A percentile compares a stretch with the other conserved stretches of the same genome.
phyloP scores from a whole-genome alignment of 2,797 vertebrate genomes.

The Tapera naevia region DNA sequence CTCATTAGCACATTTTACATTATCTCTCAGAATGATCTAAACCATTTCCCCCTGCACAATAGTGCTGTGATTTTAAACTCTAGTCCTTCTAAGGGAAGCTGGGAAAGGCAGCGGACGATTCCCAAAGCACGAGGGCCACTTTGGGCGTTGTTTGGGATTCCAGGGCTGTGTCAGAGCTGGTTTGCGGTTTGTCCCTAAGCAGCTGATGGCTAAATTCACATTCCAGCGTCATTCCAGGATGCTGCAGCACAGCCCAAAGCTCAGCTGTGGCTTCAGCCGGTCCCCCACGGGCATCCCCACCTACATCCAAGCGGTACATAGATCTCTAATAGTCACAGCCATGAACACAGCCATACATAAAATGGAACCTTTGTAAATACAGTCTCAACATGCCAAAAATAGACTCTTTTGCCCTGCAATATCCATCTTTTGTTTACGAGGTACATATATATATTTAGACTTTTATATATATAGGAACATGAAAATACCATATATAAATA shows the following conservation, averaged over 20 bases:
- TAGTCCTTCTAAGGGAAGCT: not conserved
- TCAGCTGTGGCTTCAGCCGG: not conserved
- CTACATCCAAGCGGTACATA: not conserved
- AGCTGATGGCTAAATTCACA: slow-evolving; percentile 23
- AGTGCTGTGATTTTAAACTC: not conserved
- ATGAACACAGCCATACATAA: not conserved
- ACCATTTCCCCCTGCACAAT: not conserved
- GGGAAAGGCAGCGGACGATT: not conserved
- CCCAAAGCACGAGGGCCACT: not conserved
- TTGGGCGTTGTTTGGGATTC: not conserved
- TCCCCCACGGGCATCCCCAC: not conserved
- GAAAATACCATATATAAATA: slow-evolving; percentile 58
- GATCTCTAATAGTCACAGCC: not conserved
- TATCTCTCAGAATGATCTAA: not conserved
- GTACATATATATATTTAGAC: slow-evolving; percentile 1
- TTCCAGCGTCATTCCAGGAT: not conserved
- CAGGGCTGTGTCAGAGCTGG: slow-evolving; percentile 35
- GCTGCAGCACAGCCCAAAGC: not conserved
- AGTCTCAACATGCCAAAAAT: slow-evolving; percentile 61
- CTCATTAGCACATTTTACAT: not conserved
- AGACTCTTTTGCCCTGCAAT: slow-evolving; percentile 50
- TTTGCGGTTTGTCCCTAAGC: slow-evolving; percentile 41
- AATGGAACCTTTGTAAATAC: slow-evolving; percentile 38
- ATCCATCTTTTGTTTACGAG: slow-evolving; percentile 8
- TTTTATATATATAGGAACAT: not conserved